These are phyloP conservation scores for Oostethus manadensis DNA, from an alignment of 2,113 vertebrate species.

Conservation along the genomic window DNA sequence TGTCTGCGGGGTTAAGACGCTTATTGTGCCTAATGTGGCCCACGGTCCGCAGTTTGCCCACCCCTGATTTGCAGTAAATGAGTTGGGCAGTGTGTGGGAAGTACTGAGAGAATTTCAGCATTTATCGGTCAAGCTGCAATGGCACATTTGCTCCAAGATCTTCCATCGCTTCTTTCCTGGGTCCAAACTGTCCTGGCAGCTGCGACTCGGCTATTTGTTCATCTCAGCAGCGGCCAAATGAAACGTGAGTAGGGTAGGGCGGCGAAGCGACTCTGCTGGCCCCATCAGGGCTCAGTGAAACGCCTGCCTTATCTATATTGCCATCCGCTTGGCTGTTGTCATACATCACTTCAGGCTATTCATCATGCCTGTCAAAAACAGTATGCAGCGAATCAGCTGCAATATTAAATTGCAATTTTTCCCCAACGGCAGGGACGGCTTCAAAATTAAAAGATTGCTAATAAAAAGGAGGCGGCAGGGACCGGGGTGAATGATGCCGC, in stretches of 20 bases:
- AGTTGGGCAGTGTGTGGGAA: not conserved
- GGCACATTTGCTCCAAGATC: constrained; percentile 33
- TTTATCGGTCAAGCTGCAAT: constrained; percentile 21
- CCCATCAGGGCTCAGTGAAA: constrained; percentile 65
- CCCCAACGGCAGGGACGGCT: constrained; percentile 56
- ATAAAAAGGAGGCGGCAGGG: constrained; percentile 71
- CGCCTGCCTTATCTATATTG: constrained; percentile 75
- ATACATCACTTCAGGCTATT: constrained; percentile 77
- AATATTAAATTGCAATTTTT: constrained; percentile 75
- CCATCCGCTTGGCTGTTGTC: constrained; percentile 74
- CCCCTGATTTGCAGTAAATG: not conserved
- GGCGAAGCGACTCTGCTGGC: constrained; percentile 39
- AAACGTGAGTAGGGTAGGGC: constrained; percentile 59
- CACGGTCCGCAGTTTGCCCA: too few species aligned
- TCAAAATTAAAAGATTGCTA: constrained; percentile 75
- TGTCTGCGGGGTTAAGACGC: too few species aligned
- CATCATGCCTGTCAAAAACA: constrained; percentile 74
- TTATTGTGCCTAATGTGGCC: not conserved
- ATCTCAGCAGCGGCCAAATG: constrained; percentile 60
- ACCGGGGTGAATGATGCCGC: constrained; percentile 69
- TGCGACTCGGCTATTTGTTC: constrained; percentile 60
- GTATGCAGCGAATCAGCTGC: constrained; percentile 72
- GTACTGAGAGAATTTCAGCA: not conserved
- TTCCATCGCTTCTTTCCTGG: constrained; percentile 38
- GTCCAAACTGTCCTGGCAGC: constrained; percentile 36